Conservation (phyloP, 2,113 vertebrate genomes). For the Poicephalus meyeri region DNA sequence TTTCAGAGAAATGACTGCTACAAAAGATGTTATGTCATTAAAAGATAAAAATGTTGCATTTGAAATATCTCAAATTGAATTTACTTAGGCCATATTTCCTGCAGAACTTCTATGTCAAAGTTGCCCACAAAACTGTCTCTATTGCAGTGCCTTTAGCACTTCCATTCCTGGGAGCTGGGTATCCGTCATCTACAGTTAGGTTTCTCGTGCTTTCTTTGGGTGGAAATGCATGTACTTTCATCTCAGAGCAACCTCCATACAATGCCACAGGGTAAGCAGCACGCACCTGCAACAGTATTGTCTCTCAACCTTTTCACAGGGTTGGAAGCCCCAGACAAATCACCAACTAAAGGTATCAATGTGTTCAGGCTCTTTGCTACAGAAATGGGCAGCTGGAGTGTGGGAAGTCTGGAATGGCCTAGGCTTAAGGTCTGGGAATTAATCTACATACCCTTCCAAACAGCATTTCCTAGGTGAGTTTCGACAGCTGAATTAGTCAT, state of each 20-base stretch:
- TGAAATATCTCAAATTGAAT: background rate
- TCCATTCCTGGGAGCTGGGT: background rate
- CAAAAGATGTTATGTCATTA: background rate
- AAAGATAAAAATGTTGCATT: background rate
- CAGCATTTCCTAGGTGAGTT: background rate
- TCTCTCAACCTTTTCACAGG: background rate
- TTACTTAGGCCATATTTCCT: background rate
- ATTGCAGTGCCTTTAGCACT: background rate
- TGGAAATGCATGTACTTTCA: background rate
- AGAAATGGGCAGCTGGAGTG: background rate
- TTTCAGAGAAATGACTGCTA: background rate
- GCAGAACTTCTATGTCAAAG: background rate
- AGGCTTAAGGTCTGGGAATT: background rate
- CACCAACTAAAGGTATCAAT: background rate
- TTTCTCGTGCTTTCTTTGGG: fast-evolving
- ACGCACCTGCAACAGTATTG: background rate
- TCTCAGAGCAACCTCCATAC: background rate
- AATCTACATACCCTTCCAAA: background rate
- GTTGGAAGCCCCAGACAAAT: background rate
- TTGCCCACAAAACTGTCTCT: background rate
- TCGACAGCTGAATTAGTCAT: background rate
- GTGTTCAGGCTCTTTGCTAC: background rate
- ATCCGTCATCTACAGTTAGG: background rate
- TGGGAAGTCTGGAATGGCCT: background rate
- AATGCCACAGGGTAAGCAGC: background rate